Percentiles rank a stretch among this genome's conserved stretches.
These are phyloP conservation scores for Myotis davidii DNA, from an alignment of 2,113 vertebrate species.

Conservation along the genomic window DNA sequence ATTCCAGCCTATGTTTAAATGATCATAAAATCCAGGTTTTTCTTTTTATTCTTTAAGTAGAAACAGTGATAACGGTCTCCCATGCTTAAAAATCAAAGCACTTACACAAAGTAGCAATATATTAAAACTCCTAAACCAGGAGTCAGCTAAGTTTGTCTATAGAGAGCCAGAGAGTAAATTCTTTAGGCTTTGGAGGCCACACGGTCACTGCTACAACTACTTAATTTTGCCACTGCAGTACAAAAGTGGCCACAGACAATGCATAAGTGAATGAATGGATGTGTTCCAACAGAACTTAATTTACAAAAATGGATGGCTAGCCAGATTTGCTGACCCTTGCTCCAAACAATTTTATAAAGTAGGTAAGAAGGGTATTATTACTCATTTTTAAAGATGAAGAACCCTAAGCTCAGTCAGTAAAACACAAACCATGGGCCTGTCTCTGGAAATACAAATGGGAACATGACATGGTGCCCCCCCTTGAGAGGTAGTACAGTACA, in stretches of 20 bases:
- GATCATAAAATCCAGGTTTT: background rate
- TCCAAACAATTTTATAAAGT: background rate
- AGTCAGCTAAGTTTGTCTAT: background rate
- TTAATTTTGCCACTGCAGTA: background rate
- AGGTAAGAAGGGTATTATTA: background rate
- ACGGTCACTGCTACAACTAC: background rate
- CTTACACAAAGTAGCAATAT: background rate
- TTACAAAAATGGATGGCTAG: background rate
- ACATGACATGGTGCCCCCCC: background rate
- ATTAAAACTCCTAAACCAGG: background rate
- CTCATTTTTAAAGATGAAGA: background rate
- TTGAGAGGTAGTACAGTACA: rapidly evolving
- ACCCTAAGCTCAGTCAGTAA: background rate
- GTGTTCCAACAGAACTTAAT: background rate
- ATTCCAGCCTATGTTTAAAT: background rate
- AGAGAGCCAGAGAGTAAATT: background rate
- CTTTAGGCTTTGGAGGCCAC: background rate
- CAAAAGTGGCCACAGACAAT: background rate
- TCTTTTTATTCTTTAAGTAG: background rate
- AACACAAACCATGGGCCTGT: background rate
- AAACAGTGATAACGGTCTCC: background rate
- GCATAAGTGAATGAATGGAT: background rate
- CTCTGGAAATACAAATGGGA: background rate
- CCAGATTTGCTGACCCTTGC: background rate
- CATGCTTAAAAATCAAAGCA: background rate